Conservation (phyloP, 2,888 invertebrate species). For the Cryptophagus acutangulus region DNA sequence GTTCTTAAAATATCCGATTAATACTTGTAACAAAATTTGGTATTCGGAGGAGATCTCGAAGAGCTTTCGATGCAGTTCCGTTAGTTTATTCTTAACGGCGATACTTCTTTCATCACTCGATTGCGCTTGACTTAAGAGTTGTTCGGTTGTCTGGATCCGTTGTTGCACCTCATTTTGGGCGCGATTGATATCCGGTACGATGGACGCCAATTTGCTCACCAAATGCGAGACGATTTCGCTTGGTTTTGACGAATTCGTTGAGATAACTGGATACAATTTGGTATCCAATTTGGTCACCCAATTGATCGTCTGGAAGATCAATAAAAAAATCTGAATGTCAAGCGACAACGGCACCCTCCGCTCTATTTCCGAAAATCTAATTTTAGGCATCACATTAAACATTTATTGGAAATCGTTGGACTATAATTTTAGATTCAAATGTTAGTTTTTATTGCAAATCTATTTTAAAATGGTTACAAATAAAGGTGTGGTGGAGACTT, state of each 20-base stretch:
- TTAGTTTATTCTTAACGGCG: constrained; percentile 60
- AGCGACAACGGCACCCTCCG: constrained; percentile 1
- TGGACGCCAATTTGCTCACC: constrained; percentile 53
- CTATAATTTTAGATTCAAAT: not conserved
- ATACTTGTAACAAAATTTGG: constrained; percentile 58
- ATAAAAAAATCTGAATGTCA: constrained; percentile 2
- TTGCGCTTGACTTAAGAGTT: constrained; percentile 57
- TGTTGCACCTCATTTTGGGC: constrained; percentile 64
- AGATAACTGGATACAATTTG: constrained; percentile 71
- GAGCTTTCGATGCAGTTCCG: constrained; percentile 61
- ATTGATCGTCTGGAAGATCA: constrained; percentile 54
- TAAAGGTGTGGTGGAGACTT: constrained; percentile 29
- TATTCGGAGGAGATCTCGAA: constrained; percentile 67
- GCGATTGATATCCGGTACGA: constrained; percentile 57
- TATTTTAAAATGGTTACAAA: not conserved
- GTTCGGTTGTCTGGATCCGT: constrained; percentile 62
- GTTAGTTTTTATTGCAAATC: too few relatives aligned
- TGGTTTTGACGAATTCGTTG: constrained; percentile 57
- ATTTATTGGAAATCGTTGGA: not conserved
- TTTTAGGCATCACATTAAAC: not conserved
- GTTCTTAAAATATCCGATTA: constrained; percentile 67
- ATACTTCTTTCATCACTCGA: constrained; percentile 52
- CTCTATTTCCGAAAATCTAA: constrained; percentile 4
- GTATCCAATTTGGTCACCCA: constrained; percentile 65
- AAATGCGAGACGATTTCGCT: constrained; percentile 54